Percentiles rank a stretch among this genome's conserved stretches.
Evolutionary conservation across 2,113 vertebrate species (phyloP).

Genomic region (Colius striatus): DNA sequence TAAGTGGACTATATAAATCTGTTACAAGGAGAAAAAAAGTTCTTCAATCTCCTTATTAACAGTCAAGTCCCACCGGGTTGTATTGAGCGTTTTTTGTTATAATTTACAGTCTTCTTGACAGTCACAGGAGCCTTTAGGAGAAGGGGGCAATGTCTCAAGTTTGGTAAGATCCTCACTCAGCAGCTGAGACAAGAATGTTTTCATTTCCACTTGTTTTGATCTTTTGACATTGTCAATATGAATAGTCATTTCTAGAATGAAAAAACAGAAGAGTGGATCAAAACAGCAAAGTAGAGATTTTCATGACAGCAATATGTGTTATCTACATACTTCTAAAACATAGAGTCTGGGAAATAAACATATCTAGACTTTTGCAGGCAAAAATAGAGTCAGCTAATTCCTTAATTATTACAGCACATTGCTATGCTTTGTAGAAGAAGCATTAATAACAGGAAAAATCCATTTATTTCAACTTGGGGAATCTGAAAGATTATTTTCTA

Average conservation of each 20-base stretch:
- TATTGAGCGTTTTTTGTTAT: not conserved
- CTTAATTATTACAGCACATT: not conserved
- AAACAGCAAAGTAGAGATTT: not conserved
- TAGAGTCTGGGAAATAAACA: not conserved
- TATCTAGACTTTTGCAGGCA: not conserved
- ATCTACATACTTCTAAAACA: not conserved
- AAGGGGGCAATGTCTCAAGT: rapidly evolving
- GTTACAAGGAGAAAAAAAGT: not conserved
- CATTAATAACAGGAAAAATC: not conserved
- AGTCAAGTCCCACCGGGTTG: not conserved
- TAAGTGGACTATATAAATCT: not conserved
- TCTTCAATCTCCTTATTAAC: not conserved
- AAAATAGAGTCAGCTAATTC: not conserved
- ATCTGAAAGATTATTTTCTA: not conserved
- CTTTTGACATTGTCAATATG: not conserved
- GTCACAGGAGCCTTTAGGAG: not conserved
- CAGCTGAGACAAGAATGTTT: not conserved
- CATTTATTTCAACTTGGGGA: not conserved
- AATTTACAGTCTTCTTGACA: not conserved
- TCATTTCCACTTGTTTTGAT: not conserved
- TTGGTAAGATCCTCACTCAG: not conserved
- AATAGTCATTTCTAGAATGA: not conserved
- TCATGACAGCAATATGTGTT: not conserved
- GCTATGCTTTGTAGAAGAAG: not conserved
- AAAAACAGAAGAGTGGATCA: not conserved